These are phyloP conservation scores for Brachymystax lenok DNA, from an alignment of 2,797 vertebrate species.

Conservation along the genomic window DNA sequence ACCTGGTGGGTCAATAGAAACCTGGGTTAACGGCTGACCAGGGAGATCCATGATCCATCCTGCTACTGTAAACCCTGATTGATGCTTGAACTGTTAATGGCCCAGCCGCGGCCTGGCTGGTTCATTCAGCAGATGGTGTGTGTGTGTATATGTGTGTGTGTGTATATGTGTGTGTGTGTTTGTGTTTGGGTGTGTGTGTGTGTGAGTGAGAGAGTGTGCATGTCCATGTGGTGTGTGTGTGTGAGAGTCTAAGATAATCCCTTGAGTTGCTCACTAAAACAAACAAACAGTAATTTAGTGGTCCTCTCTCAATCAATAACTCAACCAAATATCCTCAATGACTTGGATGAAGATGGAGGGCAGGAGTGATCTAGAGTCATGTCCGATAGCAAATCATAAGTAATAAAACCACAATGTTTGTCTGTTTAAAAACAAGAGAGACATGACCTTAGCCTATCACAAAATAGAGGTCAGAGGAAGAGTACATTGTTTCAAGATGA, in stretches of 20 bases:
- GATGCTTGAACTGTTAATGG: conserved; percentile 54
- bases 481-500: neutral
- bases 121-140: conserved; percentile 50
- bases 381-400: neutral
- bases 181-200: neutral
- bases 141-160: neutral
- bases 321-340: conserved; percentile 18
- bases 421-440: neutral
- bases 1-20: conserved; percentile 56
- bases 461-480: neutral
- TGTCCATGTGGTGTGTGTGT: too few species aligned
- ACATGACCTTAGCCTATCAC: neutral
- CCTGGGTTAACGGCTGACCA: conserved; percentile 61
- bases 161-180: neutral
- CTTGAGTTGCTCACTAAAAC: conserved; percentile 8
- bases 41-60: conserved; percentile 16
- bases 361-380: neutral
- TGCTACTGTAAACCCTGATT: conserved; percentile 57
- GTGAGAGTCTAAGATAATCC: neutral
- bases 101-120: neutral
- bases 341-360: neutral
- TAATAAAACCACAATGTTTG: neutral
- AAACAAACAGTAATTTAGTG: conserved; percentile 38
- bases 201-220: too few species aligned
- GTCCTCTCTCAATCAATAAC: conserved; percentile 36